A percentile compares a stretch with the other conserved stretches of the same genome.
These are phyloP conservation scores for Muscidifurax raptorellus DNA, from an alignment of 1,140 invertebrate species.

Conservation along the genomic window DNA sequence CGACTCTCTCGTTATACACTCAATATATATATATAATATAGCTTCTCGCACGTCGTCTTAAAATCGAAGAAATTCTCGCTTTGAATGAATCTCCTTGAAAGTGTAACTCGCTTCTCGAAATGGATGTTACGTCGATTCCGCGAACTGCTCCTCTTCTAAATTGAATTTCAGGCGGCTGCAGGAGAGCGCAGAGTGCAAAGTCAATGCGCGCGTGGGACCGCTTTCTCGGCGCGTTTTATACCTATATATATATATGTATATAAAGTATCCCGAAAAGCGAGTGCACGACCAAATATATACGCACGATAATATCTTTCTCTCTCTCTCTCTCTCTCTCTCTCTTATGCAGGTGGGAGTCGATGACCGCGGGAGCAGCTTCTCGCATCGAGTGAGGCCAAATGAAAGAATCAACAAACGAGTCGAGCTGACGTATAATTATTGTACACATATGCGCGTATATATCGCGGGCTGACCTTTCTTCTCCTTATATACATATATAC, in stretches of 20 bases:
- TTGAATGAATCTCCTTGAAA: conserved; percentile 5
- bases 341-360: conserved; percentile 30
- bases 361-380: conserved; percentile 30
- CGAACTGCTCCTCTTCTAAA: not conserved
- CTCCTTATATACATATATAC: too few relatives aligned
- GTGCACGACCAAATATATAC: not conserved
- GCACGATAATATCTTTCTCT: too few relatives aligned
- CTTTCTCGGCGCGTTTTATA: not conserved
- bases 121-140: not conserved
- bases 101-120: not conserved
- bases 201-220: not conserved
- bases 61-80: not conserved
- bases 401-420: conserved; percentile 24
- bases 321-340: too few relatives aligned
- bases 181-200: conserved; percentile 16
- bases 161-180: not conserved
- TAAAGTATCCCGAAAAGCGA: not conserved
- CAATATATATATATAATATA: not conserved
- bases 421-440: not conserved
- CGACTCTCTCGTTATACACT: not conserved
- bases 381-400: conserved; percentile 11
- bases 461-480: not conserved
- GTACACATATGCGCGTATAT: not conserved
- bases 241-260: not conserved
- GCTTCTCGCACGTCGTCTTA: too few relatives aligned